phyloP scores from a whole-genome alignment of 2,888 invertebrate genomes.

The Colostygia pectinataria region DNA sequence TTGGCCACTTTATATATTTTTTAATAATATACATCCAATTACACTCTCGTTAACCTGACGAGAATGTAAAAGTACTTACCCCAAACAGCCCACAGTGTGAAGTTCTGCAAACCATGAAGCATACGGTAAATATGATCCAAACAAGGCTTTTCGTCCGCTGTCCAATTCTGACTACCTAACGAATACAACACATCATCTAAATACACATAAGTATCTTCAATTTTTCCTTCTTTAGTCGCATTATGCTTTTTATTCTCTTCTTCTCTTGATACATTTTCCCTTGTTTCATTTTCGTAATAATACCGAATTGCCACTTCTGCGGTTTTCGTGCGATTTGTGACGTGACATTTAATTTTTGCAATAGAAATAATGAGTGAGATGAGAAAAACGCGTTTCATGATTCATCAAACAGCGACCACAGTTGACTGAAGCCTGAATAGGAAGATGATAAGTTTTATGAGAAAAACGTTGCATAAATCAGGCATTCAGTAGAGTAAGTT shows the following conservation, averaged over 20 bases:
- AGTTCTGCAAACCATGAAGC: conserved; percentile 70
- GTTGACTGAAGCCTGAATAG: conserved; percentile 46
- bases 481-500: neutral
- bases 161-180: conserved; percentile 66
- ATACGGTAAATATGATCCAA: conserved; percentile 59
- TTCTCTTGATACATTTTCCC: conserved; percentile 24
- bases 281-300: conserved; percentile 28
- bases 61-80: conserved; percentile 58
- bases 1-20: no score
- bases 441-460: conserved; percentile 49
- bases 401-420: conserved; percentile 19
- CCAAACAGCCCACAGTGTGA: conserved; percentile 83
- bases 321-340: conserved; percentile 38
- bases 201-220: conserved; percentile 53
- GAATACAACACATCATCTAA: conserved; percentile 68
- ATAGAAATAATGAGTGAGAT: conserved; percentile 21
- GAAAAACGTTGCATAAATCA: conserved; percentile 2
- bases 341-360: conserved; percentile 36
- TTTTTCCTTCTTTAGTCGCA: conserved; percentile 34
- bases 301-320: conserved; percentile 24
- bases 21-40: no score
- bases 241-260: conserved; percentile 34
- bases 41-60: no score
- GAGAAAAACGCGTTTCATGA: conserved; percentile 46
- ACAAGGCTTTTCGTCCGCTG: conserved; percentile 58